Evolutionary conservation across 2,888 invertebrate species (phyloP).

Genomic region (Diplolepis rosae): DNA sequence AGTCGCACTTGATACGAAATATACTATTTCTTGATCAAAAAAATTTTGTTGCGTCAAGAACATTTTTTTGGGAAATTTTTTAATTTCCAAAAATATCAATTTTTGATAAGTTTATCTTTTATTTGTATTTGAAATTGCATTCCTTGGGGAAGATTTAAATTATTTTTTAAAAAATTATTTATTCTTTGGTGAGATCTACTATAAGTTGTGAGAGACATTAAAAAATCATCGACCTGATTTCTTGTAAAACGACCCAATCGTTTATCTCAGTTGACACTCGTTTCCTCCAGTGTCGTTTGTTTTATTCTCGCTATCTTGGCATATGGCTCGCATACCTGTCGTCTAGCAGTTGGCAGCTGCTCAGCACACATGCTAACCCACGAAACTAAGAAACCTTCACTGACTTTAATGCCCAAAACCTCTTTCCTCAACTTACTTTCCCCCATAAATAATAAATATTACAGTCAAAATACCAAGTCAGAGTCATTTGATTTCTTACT

Average conservation of each 20-base stretch:
- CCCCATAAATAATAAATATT: background rate
- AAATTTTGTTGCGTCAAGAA: too few species aligned
- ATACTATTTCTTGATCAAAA: too few species aligned
- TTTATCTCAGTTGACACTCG: slow-evolving; percentile 40
- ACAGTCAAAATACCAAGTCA: too few species aligned
- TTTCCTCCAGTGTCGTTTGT: slow-evolving; percentile 40
- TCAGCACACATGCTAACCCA: slow-evolving; percentile 44
- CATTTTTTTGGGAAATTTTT: too few species aligned
- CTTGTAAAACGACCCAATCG: slow-evolving; percentile 17
- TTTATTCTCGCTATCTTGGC: slow-evolving; percentile 49
- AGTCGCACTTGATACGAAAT: too few species aligned
- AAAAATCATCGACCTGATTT: slow-evolving; percentile 38
- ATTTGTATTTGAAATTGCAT: too few species aligned
- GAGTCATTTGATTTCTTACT: too few species aligned
- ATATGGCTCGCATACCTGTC: slow-evolving; percentile 56
- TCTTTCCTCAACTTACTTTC: background rate
- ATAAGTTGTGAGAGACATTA: background rate
- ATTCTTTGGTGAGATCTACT: too few species aligned
- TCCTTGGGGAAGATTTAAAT: too few species aligned
- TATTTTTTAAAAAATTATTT: too few species aligned
- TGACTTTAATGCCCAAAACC: background rate
- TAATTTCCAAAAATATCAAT: too few species aligned
- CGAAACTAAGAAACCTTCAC: slow-evolving; percentile 20
- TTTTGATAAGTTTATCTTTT: too few species aligned
- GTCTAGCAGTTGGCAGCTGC: slow-evolving; percentile 61